These are phyloP conservation scores for Columba livia DNA, from an alignment of 2,113 vertebrate genomes.

Conservation along the genomic window DNA sequence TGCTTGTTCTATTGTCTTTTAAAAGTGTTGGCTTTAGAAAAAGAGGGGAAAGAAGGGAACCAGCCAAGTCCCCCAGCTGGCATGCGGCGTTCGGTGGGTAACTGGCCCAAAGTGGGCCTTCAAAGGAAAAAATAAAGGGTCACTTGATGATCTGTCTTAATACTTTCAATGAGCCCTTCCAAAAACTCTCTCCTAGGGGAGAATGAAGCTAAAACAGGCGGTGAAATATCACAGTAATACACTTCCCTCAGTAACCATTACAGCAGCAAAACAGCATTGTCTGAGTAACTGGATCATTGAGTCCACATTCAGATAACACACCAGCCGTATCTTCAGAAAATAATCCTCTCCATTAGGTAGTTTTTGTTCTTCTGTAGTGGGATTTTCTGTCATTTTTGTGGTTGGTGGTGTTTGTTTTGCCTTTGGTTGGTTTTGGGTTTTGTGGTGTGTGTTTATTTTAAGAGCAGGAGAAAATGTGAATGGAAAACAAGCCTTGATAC, in stretches of 20 bases:
- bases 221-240: not conserved
- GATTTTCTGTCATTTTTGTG: no score
- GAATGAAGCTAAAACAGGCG: not conserved
- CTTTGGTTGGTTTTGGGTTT: no score
- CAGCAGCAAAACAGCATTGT: not conserved
- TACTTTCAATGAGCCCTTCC: not conserved
- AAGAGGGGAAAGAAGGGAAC: not conserved
- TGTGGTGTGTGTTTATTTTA: not conserved
- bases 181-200: not conserved
- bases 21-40: not conserved
- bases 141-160: not conserved
- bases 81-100: accelerated
- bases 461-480: not conserved
- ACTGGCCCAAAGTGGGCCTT: accelerated
- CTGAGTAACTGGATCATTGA: not conserved
- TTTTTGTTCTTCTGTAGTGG: not conserved
- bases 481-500: not conserved
- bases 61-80: not conserved
- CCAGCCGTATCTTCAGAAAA: not conserved
- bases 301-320: not conserved
- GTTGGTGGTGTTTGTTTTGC: no score
- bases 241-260: not conserved
- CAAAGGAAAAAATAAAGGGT: not conserved
- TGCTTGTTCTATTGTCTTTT: not conserved
- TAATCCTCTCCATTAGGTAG: not conserved